phyloP scores from a whole-genome alignment of 2,888 invertebrate genomes.

The Limnephilus auricula region DNA sequence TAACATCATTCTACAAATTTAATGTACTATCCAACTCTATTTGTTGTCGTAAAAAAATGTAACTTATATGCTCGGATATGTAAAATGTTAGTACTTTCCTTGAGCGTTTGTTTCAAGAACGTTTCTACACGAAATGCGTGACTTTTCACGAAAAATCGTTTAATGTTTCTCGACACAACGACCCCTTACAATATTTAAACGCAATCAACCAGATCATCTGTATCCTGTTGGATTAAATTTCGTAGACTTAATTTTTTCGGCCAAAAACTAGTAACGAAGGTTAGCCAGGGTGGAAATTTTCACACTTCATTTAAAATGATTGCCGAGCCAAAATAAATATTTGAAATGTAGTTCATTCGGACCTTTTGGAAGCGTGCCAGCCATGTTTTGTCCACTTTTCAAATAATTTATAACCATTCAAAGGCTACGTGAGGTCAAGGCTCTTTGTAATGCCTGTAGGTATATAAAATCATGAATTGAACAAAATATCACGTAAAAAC shows the following conservation, averaged over 20 bases:
- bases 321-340: not conserved
- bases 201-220: conserved; percentile 41
- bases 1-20: too few relatives aligned
- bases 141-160: conserved; percentile 45
- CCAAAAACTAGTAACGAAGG: not conserved
- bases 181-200: conserved; percentile 40
- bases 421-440: not conserved
- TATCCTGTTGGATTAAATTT: conserved; percentile 11
- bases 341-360: not conserved
- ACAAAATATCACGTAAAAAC: not conserved
- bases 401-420: not conserved
- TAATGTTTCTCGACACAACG: conserved; percentile 49
- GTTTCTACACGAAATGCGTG: conserved; percentile 50
- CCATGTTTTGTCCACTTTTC: conserved; percentile 6
- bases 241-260: not conserved
- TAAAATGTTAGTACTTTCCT: not conserved
- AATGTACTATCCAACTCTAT: too few relatives aligned
- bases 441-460: not conserved
- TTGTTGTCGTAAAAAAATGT: too few relatives aligned
- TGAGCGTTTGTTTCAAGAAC: not conserved
- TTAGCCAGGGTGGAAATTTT: not conserved
- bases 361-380: not conserved
- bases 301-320: conserved; percentile 2
- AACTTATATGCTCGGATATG: too few relatives aligned
- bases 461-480: not conserved